phyloP scores from a whole-genome alignment of 2,888 invertebrate genomes.

The Cheilosia pagana region DNA sequence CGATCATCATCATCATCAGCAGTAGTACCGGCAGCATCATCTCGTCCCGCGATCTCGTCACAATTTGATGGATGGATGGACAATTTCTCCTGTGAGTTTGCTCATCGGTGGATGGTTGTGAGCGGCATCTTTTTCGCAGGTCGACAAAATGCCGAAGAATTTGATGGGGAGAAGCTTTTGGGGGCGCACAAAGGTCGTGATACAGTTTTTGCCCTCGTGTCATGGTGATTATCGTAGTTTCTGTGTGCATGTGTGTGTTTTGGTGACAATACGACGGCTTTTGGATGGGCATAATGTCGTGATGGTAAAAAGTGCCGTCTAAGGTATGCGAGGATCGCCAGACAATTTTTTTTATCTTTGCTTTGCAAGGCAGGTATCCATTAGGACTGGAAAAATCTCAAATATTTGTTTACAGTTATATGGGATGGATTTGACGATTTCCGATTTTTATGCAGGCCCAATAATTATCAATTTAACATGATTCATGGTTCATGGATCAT shows the following conservation, averaged over 20 bases:
- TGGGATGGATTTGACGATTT: background rate
- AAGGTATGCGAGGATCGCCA: slow-evolving; percentile 24
- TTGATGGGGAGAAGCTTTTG: slow-evolving; percentile 1
- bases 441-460: too few relatives aligned
- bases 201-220: slow-evolving; percentile 65
- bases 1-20: slow-evolving; percentile 68
- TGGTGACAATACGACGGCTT: slow-evolving; percentile 57
- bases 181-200: slow-evolving; percentile 60
- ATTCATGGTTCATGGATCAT: too few relatives aligned
- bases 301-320: slow-evolving; percentile 36
- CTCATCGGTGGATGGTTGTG: slow-evolving; percentile 16
- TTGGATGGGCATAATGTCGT: slow-evolving; percentile 6
- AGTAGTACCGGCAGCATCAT: slow-evolving; percentile 49
- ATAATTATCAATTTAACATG: too few relatives aligned
- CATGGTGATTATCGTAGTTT: slow-evolving; percentile 40
- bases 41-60: slow-evolving; percentile 72
- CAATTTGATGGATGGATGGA: slow-evolving; percentile 73
- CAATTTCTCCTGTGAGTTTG: slow-evolving; percentile 29
- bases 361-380: background rate
- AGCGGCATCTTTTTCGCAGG: slow-evolving; percentile 51
- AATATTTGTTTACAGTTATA: slow-evolving; percentile 59
- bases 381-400: slow-evolving; percentile 42
- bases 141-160: slow-evolving; percentile 36
- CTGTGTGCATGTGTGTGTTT: slow-evolving; percentile 16
- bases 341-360: slow-evolving; percentile 16